Percentiles rank a stretch among this genome's conserved stretches.
Evolutionary conservation across 2,888 invertebrate genomes (phyloP).

Genomic region (Drosophila kanekoi): DNA sequence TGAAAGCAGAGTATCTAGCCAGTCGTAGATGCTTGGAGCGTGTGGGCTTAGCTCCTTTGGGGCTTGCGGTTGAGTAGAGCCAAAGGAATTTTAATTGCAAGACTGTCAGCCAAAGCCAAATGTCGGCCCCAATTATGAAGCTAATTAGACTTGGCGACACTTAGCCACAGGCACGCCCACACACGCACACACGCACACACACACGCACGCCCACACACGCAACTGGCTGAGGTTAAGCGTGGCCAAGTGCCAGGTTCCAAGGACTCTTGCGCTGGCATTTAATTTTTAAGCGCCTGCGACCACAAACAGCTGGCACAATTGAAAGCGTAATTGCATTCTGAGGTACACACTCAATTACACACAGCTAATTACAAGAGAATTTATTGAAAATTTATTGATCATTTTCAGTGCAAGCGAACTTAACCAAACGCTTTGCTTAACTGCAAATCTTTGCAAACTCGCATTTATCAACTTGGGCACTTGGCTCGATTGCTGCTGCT

Average conservation of each 20-base stretch:
- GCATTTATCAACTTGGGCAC: neutral
- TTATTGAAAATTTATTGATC: constrained; percentile 6
- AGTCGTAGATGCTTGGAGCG: constrained; percentile 1
- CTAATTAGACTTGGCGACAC: constrained; percentile 59
- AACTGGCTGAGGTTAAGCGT: constrained; percentile 2
- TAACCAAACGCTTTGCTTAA: neutral
- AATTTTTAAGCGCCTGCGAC: constrained; percentile 21
- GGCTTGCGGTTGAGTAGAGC: constrained; percentile 17
- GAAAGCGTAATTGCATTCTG: constrained; percentile 24
- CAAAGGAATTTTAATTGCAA: constrained; percentile 64
- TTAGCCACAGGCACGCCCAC: constrained; percentile 36
- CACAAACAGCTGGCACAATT: constrained; percentile 28
- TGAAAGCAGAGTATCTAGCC: constrained; percentile 6
- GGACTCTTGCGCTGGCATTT: constrained; percentile 2
- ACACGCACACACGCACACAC: constrained; percentile 6
- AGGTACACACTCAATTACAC: constrained; percentile 10
- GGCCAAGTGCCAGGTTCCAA: constrained; percentile 5
- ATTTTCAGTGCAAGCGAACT: neutral
- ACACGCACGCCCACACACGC: constrained; percentile 26
- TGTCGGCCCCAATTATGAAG: constrained; percentile 45
- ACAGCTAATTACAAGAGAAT: constrained; percentile 22
- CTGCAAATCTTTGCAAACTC: neutral
- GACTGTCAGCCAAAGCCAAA: constrained; percentile 30
- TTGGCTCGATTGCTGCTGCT: constrained; percentile 20
- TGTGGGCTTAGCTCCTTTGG: constrained; percentile 18